Evolutionary conservation across 1,140 invertebrate species (phyloP).

Genomic region (Caerostris darwini): DNA sequence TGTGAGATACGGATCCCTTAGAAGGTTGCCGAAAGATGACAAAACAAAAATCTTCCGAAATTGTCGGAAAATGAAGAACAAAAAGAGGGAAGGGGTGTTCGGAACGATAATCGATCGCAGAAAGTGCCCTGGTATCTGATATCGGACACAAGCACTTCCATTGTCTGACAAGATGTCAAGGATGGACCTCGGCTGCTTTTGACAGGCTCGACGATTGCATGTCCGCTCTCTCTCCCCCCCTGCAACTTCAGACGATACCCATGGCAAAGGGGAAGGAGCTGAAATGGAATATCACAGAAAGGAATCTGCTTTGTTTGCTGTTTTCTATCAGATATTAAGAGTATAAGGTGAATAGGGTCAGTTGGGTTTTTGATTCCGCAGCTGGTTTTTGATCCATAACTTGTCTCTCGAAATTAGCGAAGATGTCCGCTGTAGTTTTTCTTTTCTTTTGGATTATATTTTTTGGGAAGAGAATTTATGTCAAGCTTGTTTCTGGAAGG

Average conservation of each 20-base stretch:
- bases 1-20: neutral
- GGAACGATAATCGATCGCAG: slow-evolving; percentile 42
- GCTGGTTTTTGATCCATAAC: too few species aligned
- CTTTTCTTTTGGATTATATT: too few species aligned
- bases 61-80: slow-evolving; percentile 14
- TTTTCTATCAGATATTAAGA: neutral
- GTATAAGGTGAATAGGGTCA: neutral
- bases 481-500: too few species aligned
- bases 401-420: too few species aligned
- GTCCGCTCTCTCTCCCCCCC: neutral
- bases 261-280: neutral
- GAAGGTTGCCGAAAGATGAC: neutral
- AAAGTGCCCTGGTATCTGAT: slow-evolving; percentile 67
- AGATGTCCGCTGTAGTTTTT: too few species aligned
- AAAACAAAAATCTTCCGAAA: neutral
- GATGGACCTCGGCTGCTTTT: slow-evolving; percentile 65
- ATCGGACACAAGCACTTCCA: slow-evolving; percentile 69
- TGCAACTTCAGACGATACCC: neutral
- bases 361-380: neutral
- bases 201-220: slow-evolving; percentile 66
- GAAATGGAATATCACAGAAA: neutral
- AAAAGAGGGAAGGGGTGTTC: neutral
- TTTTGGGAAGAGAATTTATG: too few species aligned
- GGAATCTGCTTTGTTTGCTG: neutral
- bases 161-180: slow-evolving; percentile 69